Conservation (phyloP, 2,113 vertebrate genomes). For the Calyptommatus sinebrachiatus region DNA sequence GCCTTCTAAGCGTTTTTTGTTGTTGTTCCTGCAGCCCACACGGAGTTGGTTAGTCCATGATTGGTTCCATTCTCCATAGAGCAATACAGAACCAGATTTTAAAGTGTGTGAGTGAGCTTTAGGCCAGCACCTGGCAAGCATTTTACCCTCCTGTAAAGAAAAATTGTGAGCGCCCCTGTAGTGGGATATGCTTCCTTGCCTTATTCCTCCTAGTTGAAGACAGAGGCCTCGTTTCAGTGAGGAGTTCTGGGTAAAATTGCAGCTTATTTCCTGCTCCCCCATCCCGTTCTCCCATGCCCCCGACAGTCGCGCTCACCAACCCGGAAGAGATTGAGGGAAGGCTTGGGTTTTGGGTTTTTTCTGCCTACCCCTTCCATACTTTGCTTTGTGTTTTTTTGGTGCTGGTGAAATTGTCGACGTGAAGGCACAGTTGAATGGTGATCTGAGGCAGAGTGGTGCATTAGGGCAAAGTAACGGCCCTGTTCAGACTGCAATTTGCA, state of each 20-base stretch:
- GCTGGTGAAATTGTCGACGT: conserved; percentile 15
- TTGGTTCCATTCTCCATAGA: too few relatives aligned
- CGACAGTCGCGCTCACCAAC: background rate
- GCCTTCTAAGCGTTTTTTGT: too few relatives aligned
- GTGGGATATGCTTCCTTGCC: background rate
- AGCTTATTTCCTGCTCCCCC: background rate
- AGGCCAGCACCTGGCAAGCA: too few relatives aligned
- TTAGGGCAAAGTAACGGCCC: background rate
- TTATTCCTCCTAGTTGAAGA: background rate
- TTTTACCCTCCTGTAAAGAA: too few relatives aligned
- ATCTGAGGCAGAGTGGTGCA: conserved; percentile 24
- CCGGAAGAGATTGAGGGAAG: background rate
- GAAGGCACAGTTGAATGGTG: conserved; percentile 28
- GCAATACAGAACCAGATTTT: too few relatives aligned
- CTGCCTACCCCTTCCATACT: background rate
- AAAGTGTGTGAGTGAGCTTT: too few relatives aligned
- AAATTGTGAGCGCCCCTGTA: too few relatives aligned
- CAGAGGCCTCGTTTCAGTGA: background rate
- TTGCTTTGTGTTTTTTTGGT: background rate
- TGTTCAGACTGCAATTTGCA: background rate
- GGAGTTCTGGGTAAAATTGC: background rate
- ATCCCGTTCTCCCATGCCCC: conserved; percentile 8
- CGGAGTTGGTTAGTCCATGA: too few relatives aligned
- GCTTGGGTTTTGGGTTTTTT: background rate
- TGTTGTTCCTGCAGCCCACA: too few relatives aligned